Evolutionary conservation across 2,113 vertebrate genomes (phyloP), one percentile per base, ranked within the genome.

Genomic region (Aplodontia rufa): DNA sequence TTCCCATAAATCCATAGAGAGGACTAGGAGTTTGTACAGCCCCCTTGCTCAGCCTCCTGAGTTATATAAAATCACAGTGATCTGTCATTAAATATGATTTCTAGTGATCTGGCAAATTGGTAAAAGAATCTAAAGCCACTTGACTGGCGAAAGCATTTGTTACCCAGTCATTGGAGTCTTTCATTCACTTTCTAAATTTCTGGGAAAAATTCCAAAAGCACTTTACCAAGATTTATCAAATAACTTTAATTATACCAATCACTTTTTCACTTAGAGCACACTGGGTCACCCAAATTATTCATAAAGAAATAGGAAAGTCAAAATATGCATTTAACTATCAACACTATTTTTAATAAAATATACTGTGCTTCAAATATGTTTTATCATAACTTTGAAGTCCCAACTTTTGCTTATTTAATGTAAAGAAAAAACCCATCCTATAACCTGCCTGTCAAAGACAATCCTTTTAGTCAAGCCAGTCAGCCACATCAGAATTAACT

Each of bases 291-390:
- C 37, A 87, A 89, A 62, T 93, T 92, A 75, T 90, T 83, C 62
- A 79, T 35, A 93, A 51, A 75, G 58, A 28, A 96, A 64, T 95
- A 24, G 51, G 64, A 82, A 94, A 93, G 81, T 51, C 20, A 93
- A 97, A 96, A 94, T 86, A 78, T 75, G 94, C 60, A 88, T 96
- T 87, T 96, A 55, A 93, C 40, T 85, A 49, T 64, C 51, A 95
- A 86, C 55, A 85, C 3, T 74, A 93, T 72, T 86, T 75, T 86
- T 51, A 82, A 86, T 64, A 22, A 89, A 75, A 35, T 93, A 91
- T 69, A 55, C 82, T 94, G 37, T 64, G 28, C 11, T 93, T 90
- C 53, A 82, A 79, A 94, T 78, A 90, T 74, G 28, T 94, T 86
- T 89, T 88, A 80, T 84, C 74, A 85, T 94, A 95, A 89, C 32